phyloP scores from a whole-genome alignment of 2,113 vertebrate species.

The Mirza zaza region DNA sequence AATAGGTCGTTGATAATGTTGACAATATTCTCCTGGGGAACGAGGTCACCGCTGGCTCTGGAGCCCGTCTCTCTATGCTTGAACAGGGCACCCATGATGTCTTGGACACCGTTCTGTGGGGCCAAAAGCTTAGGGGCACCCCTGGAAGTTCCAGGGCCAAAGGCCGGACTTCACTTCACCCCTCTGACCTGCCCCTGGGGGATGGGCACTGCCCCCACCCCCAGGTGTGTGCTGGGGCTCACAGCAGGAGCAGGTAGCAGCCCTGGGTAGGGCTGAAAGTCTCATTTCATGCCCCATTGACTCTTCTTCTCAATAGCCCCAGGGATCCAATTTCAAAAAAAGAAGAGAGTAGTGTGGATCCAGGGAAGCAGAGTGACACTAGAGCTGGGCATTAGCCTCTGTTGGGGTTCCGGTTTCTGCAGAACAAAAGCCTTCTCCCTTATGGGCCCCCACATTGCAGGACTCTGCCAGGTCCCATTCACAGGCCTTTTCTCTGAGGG shows the following conservation, averaged over 20 bases:
- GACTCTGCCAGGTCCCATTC: neutral
- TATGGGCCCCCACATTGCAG: neutral
- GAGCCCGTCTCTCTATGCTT: slow-evolving; percentile 87
- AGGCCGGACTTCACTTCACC: neutral
- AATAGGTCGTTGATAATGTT: slow-evolving; percentile 93
- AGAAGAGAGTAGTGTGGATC: slow-evolving; percentile 16
- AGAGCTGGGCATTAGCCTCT: slow-evolving; percentile 33
- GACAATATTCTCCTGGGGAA: slow-evolving; percentile 89
- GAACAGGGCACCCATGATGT: slow-evolving; percentile 92
- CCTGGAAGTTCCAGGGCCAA: neutral
- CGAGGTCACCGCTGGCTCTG: slow-evolving; percentile 74
- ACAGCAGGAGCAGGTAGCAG: neutral
- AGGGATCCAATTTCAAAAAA: slow-evolving; percentile 32
- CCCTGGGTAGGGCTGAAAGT: neutral
- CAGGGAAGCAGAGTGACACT: neutral
- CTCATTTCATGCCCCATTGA: neutral
- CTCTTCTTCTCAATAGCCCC: neutral
- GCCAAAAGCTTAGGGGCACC: neutral
- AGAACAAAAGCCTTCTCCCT: slow-evolving; percentile 16
- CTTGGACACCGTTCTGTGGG: slow-evolving; percentile 89
- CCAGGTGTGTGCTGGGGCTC: neutral
- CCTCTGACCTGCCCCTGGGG: too few relatives aligned
- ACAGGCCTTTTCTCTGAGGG: neutral
- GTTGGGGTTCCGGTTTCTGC: neutral
- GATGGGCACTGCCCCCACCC: neutral